Evolutionary conservation across 2,888 invertebrate species (phyloP).

Genomic region (Diogma glabrata): DNA sequence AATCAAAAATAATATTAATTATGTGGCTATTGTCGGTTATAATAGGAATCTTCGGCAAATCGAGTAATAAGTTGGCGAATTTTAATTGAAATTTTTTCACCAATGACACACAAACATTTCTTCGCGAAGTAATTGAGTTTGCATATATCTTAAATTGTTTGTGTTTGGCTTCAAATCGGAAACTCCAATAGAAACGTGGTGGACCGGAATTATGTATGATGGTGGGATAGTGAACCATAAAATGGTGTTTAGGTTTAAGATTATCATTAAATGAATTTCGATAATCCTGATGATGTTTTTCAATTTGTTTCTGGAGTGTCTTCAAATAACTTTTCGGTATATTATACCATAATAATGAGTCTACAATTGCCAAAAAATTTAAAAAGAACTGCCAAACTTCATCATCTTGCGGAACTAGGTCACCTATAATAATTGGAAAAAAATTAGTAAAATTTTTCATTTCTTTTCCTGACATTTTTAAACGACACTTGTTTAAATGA

Average conservation of each 20-base stretch:
- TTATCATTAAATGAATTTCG: constrained; percentile 6
- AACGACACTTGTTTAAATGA: not conserved
- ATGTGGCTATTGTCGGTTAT: no score
- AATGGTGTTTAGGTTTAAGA: constrained; percentile 11
- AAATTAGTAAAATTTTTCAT: not conserved
- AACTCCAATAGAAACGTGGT: constrained; percentile 9
- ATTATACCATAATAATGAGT: not conserved
- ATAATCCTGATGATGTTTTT: constrained; percentile 3
- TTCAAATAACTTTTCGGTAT: constrained; percentile 20
- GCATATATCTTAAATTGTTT: constrained; percentile 11
- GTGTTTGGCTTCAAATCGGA: constrained; percentile 10
- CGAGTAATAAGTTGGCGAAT: constrained; percentile 8
- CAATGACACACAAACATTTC: constrained; percentile 11
- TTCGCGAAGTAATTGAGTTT: constrained; percentile 8
- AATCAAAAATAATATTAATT: no score
- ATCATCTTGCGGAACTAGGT: not conserved
- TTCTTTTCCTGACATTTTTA: not conserved
- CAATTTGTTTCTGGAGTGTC: constrained; percentile 20
- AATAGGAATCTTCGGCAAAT: no score
- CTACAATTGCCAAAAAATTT: not conserved
- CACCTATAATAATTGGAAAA: not conserved
- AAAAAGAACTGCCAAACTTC: not conserved
- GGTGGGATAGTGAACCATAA: constrained; percentile 9
- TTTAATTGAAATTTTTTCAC: constrained; percentile 10
- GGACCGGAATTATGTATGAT: constrained; percentile 8